These are phyloP conservation scores for Mylabris sibirica DNA, from an alignment of 2,888 invertebrate genomes.

Conservation along the genomic window DNA sequence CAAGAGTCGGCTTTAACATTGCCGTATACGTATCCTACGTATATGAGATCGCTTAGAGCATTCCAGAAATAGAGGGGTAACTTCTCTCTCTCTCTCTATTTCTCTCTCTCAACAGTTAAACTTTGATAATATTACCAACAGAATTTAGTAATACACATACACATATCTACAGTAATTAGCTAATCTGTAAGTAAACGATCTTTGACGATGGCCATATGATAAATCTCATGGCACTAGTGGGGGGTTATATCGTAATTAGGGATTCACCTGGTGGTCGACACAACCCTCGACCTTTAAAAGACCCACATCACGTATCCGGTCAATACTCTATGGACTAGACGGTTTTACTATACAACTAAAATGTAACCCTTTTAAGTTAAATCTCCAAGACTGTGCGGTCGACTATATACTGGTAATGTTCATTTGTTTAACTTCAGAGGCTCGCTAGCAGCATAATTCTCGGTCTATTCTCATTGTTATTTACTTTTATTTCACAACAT, in stretches of 20 bases:
- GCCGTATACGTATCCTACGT: background rate
- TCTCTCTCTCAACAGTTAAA: background rate
- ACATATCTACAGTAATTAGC: background rate
- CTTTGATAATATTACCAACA: background rate
- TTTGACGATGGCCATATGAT: constrained; percentile 22
- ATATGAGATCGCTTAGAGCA: background rate
- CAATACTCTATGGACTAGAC: constrained; percentile 3
- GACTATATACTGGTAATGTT: background rate
- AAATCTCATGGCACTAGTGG: constrained; percentile 29
- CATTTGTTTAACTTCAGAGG: background rate
- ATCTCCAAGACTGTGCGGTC: background rate
- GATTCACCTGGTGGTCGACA: constrained; percentile 30
- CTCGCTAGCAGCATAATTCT: background rate
- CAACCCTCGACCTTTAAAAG: constrained; percentile 28
- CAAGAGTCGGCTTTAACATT: background rate
- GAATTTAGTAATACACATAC: background rate
- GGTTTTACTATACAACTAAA: background rate
- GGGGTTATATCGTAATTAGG: constrained; percentile 32
- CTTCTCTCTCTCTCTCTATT: too few species aligned
- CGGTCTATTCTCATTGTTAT: background rate
- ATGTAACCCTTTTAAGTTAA: background rate
- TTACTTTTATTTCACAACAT: background rate
- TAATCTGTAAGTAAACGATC: constrained; percentile 12
- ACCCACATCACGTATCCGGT: constrained; percentile 29
- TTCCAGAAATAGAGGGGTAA: background rate